Percentiles rank a stretch among this genome's conserved stretches.
Conservation (phyloP, 2,797 vertebrate species). For the Urocyon cinereoargenteus region DNA sequence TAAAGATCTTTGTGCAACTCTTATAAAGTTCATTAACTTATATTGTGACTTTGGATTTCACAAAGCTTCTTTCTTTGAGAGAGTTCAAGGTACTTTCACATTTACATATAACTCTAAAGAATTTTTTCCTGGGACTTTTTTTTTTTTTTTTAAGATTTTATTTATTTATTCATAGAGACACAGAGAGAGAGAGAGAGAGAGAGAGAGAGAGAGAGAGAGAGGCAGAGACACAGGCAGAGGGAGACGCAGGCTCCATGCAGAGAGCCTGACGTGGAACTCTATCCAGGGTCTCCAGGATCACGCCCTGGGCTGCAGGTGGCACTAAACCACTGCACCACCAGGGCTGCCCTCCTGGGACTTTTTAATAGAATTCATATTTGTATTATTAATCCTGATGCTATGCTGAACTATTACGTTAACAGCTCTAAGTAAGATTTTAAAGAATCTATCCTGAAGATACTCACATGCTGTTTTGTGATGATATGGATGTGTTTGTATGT, state of each 20-base stretch:
- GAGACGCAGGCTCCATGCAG: no score
- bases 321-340: no score
- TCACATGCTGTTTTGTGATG: conserved; percentile 17
- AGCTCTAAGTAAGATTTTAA: conserved; percentile 17
- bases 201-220: no score
- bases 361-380: neutral
- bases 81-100: neutral
- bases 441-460: neutral
- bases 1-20: neutral
- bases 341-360: neutral
- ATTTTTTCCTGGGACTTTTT: neutral
- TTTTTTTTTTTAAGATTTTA: no score
- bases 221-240: no score
- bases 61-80: neutral
- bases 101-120: neutral
- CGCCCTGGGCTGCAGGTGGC: no score
- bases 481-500: neutral
- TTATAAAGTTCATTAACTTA: conserved; percentile 20
- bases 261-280: no score
- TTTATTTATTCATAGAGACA: no score
- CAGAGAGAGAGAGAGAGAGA: no score
- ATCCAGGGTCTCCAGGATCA: no score
- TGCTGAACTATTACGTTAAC: neutral
- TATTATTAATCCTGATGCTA: neutral
- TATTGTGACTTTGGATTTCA: neutral